These are phyloP conservation scores for Geotrupes spiniger DNA, from an alignment of 2,888 invertebrate genomes.

Conservation along the genomic window DNA sequence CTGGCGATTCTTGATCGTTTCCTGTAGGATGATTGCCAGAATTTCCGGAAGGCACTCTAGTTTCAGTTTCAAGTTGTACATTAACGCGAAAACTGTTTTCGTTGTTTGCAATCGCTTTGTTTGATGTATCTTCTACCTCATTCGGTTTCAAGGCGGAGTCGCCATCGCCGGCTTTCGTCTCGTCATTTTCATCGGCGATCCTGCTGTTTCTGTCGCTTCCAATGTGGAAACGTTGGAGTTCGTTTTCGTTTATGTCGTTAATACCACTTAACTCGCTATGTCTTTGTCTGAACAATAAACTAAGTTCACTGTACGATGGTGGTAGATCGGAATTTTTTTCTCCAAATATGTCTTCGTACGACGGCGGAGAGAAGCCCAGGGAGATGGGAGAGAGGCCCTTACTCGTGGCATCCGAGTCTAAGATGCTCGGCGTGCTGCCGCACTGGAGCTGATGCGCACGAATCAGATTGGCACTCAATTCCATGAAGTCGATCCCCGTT, in stretches of 20 bases:
- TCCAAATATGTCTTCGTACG: constrained; percentile 56
- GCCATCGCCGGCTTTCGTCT: not conserved
- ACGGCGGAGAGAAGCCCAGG: constrained; percentile 52
- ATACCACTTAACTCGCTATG: constrained; percentile 11
- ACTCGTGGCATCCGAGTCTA: constrained; percentile 55
- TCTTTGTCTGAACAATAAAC: constrained; percentile 17
- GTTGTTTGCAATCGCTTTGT: too few relatives aligned
- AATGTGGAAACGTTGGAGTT: constrained; percentile 14
- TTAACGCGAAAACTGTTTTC: too few relatives aligned
- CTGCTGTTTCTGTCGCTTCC: not conserved
- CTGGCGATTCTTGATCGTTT: not conserved
- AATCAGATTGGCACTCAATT: constrained; percentile 54
- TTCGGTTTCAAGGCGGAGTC: too few relatives aligned
- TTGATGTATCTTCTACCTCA: too few relatives aligned
- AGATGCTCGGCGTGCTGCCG: constrained; percentile 49
- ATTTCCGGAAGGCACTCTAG: constrained; percentile 9
- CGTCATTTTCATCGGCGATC: not conserved
- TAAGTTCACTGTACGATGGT: constrained; percentile 45
- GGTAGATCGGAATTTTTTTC: constrained; percentile 41
- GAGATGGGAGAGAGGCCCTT: constrained; percentile 54
- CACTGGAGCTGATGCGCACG: constrained; percentile 47
- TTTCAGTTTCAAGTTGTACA: not conserved
- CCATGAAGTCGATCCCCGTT: constrained; percentile 53
- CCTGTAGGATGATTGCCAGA: not conserved
- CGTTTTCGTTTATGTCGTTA: constrained; percentile 5